Base-by-base conservation (phyloP, 2,113 vertebrate genomes). In the Atherinomorus stipes region DNA sequence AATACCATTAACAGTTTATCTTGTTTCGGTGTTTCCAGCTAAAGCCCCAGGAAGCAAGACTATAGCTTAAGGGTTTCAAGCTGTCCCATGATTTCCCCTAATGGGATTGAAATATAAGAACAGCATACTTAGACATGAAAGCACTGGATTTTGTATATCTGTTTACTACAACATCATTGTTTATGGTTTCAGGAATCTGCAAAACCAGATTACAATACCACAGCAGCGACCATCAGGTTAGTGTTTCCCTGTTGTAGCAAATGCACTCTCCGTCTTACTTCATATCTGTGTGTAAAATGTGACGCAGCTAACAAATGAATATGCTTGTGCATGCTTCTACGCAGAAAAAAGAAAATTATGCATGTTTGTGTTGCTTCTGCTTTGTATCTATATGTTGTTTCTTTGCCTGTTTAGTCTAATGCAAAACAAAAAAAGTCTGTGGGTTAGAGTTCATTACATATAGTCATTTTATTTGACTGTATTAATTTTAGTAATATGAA, bases 171-270 rank as follows among this genome's bases (percentile, higher is more conserved):
- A 47, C 61, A n/a, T 78, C 22, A 40, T 49, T 58, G 40, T 85
- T 74, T 67, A 9, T 37, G 1, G 56, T 94, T 95, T 85, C 93
- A 99, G 98, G 93, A 98, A 98, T 89, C 93, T 98, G 89, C 96
- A 97, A 78, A 98, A 97, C 89, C 98, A 98, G 93, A 98, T 98
- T 81, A 97, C 95, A 56, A 99, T 99, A 91, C 97, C 98, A 68
- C 97, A 98, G 86, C 98, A 97, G 80, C 96, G 97, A 84, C 95
- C 94, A 76, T 94, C 96, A 94, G 98, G 98, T 99, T 79, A 94
- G 95, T 95, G 76, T 73, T 47, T n/a, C 4, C 44, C 18, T 7
- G 44, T 47, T 15, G 0, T 18, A 47, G 44, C 9, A 42, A 13
- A 42, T 13, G 12, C 3, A 4, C 12, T 15, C 40, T 15, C n/a